Base-by-base conservation (phyloP, 2,797 vertebrate genomes). In the Scomberomorus guttatus region DNA sequence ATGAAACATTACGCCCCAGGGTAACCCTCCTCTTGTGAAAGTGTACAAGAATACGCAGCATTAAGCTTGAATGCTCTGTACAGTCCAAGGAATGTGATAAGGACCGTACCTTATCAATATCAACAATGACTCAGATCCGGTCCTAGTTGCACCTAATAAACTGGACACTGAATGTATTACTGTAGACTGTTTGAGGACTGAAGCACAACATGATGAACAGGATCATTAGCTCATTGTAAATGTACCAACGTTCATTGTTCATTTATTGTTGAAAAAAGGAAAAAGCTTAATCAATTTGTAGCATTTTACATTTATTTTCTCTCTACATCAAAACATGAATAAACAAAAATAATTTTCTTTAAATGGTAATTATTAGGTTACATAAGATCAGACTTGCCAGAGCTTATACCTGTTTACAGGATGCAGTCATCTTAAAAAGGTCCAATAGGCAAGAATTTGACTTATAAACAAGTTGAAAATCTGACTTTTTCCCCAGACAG, bases 221-320 rank as follows among this genome's bases (percentile, higher is more conserved):
- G 25, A 46, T 48, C 5, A 6, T 65, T 27, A 46, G 71, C 22
- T 25, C 20, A 48, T 22, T 54, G 3, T 61, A n/a, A 65, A 46
- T 72, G 15, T 34, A 50, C 9, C 1, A 22, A 27, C 22, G 39
- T 13, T 42, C 12, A 42, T 1, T n/a, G 13, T 32, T 56, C 22
- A 67, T 57, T 42, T 17, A 37, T 9, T 44, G 18, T 46, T 48
- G 14, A 67, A 6, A 32, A 42, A 55, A 39, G 9, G 3, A 0
- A 3, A 14, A 46, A 62, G 6, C 64, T 50, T 55, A 58, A n/a
- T 11, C 12, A 27, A 51, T 48, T 3, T 50, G 5, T 15, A 22
- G 46, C 56, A 71, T 64, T 61, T 76, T 62, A 72, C 1, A 10
- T 75, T 18, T 59, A 44, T 74, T 68, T 77, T 34, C 25, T 71